Evolutionary conservation across 2,797 vertebrate species (phyloP).

Genomic region (Lerista edwardsae): DNA sequence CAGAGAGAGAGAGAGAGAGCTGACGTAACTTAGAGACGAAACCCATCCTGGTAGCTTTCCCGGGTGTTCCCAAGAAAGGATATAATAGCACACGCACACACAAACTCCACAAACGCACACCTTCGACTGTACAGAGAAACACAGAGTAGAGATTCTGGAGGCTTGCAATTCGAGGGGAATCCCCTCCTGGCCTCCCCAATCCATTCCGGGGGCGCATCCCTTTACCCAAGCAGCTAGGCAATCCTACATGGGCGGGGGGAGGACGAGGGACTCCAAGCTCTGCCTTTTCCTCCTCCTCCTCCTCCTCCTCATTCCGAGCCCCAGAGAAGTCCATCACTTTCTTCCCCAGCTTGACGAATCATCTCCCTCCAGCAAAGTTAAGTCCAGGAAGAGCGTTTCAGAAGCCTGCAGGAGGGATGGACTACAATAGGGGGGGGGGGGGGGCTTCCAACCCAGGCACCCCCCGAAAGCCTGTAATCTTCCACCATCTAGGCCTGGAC

Average conservation of each 20-base stretch:
- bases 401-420: neutral
- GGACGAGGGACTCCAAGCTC: too few species aligned
- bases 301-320: too few species aligned
- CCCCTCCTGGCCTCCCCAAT: neutral
- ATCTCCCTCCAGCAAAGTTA: neutral
- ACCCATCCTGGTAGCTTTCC: neutral
- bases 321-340: neutral
- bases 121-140: too few species aligned
- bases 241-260: neutral
- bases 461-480: neutral
- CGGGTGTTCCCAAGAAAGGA: neutral
- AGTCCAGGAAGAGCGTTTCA: neutral
- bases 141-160: too few species aligned
- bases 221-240: neutral
- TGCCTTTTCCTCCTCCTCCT: neutral
- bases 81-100: too few species aligned
- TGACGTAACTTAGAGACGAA: too few species aligned
- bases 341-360: too few species aligned
- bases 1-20: too few species aligned
- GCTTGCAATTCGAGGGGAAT: neutral
- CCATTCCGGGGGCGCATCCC: too few species aligned
- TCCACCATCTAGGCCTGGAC: neutral
- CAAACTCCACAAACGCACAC: neutral
- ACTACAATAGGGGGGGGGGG: neutral
- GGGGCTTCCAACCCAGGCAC: neutral